A percentile compares a stretch with the other conserved stretches of the same genome.
phyloP scores from a whole-genome alignment of 2,888 invertebrate species.

The Protodeltote pygarga region DNA sequence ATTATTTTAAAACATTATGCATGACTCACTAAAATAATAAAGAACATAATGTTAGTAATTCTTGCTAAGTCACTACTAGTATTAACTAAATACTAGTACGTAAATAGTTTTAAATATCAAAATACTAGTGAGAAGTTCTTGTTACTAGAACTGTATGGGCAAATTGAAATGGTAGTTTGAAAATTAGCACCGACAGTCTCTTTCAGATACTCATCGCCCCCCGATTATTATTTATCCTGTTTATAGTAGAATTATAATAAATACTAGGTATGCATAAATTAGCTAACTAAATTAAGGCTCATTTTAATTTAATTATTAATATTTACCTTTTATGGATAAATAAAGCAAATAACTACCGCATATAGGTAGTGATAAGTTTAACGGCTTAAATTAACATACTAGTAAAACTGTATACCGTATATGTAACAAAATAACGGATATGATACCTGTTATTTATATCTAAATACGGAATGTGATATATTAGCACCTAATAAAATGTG shows the following conservation, averaged over 20 bases:
- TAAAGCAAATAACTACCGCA: slow-evolving; percentile 31
- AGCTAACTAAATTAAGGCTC: slow-evolving; percentile 1
- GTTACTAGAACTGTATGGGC: no score
- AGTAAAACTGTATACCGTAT: slow-evolving; percentile 32
- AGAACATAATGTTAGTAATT: no score
- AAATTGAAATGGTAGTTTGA: no score
- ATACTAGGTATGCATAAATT: slow-evolving; percentile 25
- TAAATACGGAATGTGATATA: slow-evolving; percentile 27
- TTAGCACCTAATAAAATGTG: slow-evolving; percentile 33
- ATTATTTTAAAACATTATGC: no score
- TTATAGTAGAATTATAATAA: slow-evolving; percentile 11
- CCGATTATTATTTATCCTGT: no score
- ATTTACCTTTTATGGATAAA: slow-evolving; percentile 36
- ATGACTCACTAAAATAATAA: no score
- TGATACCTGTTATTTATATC: slow-evolving; percentile 24
- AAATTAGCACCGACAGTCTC: no score
- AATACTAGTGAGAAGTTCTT: no score
- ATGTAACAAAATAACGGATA: slow-evolving; percentile 29
- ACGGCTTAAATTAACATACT: slow-evolving; percentile 36
- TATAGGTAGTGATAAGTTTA: slow-evolving; percentile 4
- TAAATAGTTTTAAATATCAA: no score
- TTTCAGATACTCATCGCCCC: no score
- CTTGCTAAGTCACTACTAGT: no score
- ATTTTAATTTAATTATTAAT: slow-evolving; percentile 44
- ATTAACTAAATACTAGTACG: no score